Conservation (phyloP, 1,140 invertebrate genomes). For the Papilio xuthus region DNA sequence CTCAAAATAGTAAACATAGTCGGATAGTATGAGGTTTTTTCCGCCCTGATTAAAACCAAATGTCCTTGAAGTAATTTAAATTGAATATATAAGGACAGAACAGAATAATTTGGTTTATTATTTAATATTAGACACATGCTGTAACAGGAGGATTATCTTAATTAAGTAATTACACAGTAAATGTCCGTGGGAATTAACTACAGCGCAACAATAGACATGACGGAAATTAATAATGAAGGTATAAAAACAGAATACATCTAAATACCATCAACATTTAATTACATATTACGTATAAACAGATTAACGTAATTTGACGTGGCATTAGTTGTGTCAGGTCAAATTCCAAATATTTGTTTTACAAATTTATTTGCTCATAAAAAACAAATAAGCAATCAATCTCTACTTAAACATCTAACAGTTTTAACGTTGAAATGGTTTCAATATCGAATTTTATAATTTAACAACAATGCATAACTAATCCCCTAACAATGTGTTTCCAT, state of each 20-base stretch:
- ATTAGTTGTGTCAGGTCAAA: neutral
- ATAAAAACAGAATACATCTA: constrained; percentile 21
- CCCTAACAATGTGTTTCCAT: neutral
- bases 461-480: neutral
- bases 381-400: no score
- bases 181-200: neutral
- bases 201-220: constrained; percentile 11
- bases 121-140: neutral
- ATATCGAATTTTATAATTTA: no score
- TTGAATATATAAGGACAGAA: no score
- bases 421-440: no score
- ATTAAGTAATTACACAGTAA: constrained; percentile 10
- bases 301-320: neutral
- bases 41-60: no score
- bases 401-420: no score
- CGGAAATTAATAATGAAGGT: constrained; percentile 16
- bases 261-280: constrained; percentile 5
- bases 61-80: no score
- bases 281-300: neutral
- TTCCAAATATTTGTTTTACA: neutral
- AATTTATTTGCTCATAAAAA: no score
- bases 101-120: neutral
- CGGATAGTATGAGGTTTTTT: no score
- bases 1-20: no score
- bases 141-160: neutral